Percentiles rank a stretch among this genome's conserved stretches.
Evolutionary conservation across 2,113 vertebrate genomes (phyloP).

Genomic region (Myrmecophaga tridactyla): DNA sequence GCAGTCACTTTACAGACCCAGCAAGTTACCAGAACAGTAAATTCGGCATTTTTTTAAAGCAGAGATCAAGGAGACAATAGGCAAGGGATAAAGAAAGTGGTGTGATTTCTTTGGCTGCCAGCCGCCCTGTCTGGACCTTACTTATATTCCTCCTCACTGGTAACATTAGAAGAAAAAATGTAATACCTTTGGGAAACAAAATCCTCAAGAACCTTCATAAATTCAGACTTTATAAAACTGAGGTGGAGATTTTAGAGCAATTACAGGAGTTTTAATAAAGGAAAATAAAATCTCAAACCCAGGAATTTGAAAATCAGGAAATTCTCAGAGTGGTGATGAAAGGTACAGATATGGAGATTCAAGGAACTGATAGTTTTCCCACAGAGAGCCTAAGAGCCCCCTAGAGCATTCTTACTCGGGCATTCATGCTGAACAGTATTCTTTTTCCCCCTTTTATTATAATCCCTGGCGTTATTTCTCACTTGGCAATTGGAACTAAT

Average conservation of each 20-base stretch:
- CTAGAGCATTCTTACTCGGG: not conserved
- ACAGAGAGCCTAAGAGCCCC: not conserved
- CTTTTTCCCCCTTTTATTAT: not conserved
- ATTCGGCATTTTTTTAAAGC: not conserved
- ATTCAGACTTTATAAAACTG: not conserved
- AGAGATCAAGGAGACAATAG: not conserved
- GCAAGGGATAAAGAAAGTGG: not conserved
- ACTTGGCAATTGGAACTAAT: slow-evolving; percentile 50
- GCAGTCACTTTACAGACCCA: not conserved
- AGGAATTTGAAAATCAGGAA: not conserved
- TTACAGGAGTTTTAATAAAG: slow-evolving; percentile 30
- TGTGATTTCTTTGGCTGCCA: not conserved
- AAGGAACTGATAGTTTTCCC: not conserved
- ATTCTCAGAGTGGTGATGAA: not conserved
- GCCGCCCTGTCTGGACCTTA: not conserved
- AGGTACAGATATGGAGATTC: not conserved
- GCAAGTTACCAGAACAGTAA: not conserved
- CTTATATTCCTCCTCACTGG: not conserved
- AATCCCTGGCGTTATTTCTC: slow-evolving; percentile 36
- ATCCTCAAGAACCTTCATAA: not conserved
- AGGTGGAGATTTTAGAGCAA: slow-evolving; percentile 11
- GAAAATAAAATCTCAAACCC: not conserved
- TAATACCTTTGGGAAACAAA: not conserved
- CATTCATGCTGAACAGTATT: not conserved
- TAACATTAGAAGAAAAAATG: slow-evolving; percentile 21